phyloP scores from a whole-genome alignment of 2,888 invertebrate genomes.

The Caenorhabditis zanzibari region DNA sequence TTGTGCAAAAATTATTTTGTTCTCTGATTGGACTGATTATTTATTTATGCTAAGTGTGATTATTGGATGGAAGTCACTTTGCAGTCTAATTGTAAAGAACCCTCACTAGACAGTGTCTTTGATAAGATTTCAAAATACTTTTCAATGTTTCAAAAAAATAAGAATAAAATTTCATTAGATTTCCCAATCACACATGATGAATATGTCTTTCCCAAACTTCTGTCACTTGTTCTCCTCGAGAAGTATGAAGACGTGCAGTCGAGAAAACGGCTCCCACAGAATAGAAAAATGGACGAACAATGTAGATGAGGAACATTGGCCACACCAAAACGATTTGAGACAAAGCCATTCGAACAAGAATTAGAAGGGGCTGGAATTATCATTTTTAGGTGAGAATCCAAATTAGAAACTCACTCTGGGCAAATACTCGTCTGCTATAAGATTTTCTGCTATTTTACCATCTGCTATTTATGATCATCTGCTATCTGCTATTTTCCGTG shows the following conservation, averaged over 20 bases:
- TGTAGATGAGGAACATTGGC: slow-evolving; percentile 66
- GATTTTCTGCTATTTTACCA: too few species aligned
- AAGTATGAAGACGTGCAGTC: slow-evolving; percentile 65
- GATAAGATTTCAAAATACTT: background rate
- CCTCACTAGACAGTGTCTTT: background rate
- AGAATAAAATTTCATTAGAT: background rate
- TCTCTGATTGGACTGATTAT: too few species aligned
- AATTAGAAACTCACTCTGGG: background rate
- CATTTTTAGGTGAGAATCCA: too few species aligned
- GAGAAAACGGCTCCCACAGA: slow-evolving; percentile 68
- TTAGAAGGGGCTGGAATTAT: slow-evolving; percentile 59
- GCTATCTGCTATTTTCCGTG: too few species aligned
- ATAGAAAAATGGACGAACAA: slow-evolving; percentile 70
- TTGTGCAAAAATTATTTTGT: too few species aligned
- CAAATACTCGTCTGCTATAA: too few species aligned
- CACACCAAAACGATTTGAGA: slow-evolving; percentile 63
- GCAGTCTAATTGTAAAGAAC: background rate
- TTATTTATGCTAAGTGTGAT: too few species aligned
- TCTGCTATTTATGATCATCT: too few species aligned
- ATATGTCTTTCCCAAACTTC: slow-evolving; percentile 66
- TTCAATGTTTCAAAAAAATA: background rate
- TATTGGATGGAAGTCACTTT: too few species aligned
- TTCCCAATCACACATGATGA: slow-evolving; percentile 37
- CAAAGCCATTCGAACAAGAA: slow-evolving; percentile 60
- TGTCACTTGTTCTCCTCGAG: slow-evolving; percentile 57